Conservation (phyloP, 2,888 invertebrate genomes). For the Platycheirus albimanus region DNA sequence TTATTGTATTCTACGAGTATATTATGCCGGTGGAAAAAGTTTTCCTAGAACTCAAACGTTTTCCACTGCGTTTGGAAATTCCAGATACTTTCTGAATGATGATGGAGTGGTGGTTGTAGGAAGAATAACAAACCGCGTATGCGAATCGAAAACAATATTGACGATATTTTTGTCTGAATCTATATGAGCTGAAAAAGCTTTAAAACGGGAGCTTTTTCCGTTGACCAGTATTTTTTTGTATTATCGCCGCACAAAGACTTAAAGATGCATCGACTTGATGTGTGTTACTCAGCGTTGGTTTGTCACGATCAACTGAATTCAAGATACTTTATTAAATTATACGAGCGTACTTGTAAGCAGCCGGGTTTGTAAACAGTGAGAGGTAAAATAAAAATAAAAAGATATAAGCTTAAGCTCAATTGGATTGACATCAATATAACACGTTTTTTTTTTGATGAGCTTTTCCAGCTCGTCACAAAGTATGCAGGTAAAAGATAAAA, state of each 20-base stretch:
- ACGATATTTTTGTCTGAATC: slow-evolving; percentile 1
- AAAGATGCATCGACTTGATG: slow-evolving; percentile 15
- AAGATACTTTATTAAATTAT: slow-evolving; percentile 16
- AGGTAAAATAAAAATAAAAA: not conserved
- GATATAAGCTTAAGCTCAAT: not conserved
- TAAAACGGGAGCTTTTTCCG: not conserved
- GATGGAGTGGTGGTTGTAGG: slow-evolving; percentile 5
- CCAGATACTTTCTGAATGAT: slow-evolving; percentile 34
- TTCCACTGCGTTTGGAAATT: slow-evolving; percentile 23
- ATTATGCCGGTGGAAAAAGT: slow-evolving; percentile 13
- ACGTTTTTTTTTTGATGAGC: slow-evolving; percentile 6
- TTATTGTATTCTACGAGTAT: not conserved
- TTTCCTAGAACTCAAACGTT: not conserved
- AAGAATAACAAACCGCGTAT: not conserved
- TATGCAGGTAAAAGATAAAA: slow-evolving; percentile 6
- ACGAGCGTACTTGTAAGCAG: not conserved
- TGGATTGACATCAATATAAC: not conserved
- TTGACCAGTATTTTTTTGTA: not conserved
- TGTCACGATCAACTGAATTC: slow-evolving; percentile 55
- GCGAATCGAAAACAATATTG: not conserved
- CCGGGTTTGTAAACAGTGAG: not conserved
- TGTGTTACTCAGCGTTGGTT: slow-evolving; percentile 38
- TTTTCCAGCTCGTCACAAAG: not conserved
- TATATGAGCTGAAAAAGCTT: slow-evolving; percentile 7
- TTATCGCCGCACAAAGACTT: not conserved